These are phyloP conservation scores for Gobio gobio DNA, from an alignment of 2,113 vertebrate genomes.

Conservation along the genomic window DNA sequence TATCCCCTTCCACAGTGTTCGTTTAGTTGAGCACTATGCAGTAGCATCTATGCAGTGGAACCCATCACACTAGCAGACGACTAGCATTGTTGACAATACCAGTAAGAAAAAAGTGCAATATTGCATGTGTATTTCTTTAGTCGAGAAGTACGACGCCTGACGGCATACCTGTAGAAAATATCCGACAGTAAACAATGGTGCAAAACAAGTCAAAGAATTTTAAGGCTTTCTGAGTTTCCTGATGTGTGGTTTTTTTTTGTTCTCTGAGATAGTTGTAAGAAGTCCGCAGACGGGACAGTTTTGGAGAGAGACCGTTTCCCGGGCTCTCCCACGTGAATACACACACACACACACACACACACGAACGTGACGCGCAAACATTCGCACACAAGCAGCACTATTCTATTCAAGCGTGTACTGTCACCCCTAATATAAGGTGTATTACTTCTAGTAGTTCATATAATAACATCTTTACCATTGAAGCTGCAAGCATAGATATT, in stretches of 20 bases:
- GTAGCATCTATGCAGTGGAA: constrained; percentile 69
- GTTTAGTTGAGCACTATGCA: constrained; percentile 60
- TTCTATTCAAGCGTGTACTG: constrained; percentile 70
- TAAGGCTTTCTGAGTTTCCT: constrained; percentile 82
- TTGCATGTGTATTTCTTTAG: constrained; percentile 65
- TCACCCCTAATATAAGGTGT: constrained; percentile 78
- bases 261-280: constrained; percentile 73
- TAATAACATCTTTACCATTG: constrained; percentile 71
- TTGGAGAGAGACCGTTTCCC: constrained; percentile 40
- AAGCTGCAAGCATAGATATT: constrained; percentile 74
- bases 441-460: constrained; percentile 73
- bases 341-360: constrained; percentile 46
- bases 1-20: constrained; percentile 73
- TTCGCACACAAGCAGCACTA: constrained; percentile 67
- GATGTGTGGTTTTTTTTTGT: constrained; percentile 65
- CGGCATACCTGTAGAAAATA: constrained; percentile 72
- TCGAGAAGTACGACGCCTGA: constrained; percentile 64
- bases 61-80: constrained; percentile 71
- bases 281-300: constrained; percentile 45
- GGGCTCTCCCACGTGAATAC: constrained; percentile 38
- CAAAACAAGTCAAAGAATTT: constrained; percentile 75
- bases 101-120: constrained; percentile 70
- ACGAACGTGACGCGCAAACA: constrained; percentile 50
- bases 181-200: constrained; percentile 76
- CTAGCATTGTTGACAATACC: constrained; percentile 60